A percentile compares a stretch with the other conserved stretches of the same genome.
Evolutionary conservation across 2,888 invertebrate species (phyloP).

Genomic region (Nephrotoma appendiculata): DNA sequence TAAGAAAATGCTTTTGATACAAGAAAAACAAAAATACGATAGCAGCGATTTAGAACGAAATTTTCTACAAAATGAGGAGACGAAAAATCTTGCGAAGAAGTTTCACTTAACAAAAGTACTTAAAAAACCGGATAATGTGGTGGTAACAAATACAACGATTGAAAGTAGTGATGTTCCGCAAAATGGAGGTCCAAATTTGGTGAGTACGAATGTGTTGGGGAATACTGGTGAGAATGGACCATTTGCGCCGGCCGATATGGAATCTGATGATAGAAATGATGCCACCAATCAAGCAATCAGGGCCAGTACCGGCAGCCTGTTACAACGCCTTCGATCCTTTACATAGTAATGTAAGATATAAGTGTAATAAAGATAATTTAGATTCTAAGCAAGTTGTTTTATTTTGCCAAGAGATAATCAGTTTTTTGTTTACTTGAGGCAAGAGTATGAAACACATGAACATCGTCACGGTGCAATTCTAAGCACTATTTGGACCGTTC

Average conservation of each 20-base stretch:
- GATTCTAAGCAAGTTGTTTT: no score
- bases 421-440: no score
- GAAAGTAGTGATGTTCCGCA: neutral
- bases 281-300: neutral
- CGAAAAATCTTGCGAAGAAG: neutral
- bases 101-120: neutral
- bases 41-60: constrained; percentile 28
- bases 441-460: no score
- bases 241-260: neutral
- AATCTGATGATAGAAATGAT: neutral
- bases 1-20: constrained; percentile 23
- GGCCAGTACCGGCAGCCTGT: neutral
- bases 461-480: no score
- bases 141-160: neutral
- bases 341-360: no score
- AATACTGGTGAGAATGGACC: neutral
- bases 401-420: no score
- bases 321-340: neutral
- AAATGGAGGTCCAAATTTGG: neutral
- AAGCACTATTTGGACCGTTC: no score
- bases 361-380: no score
- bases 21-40: constrained; percentile 21
- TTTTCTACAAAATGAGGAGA: constrained; percentile 16
- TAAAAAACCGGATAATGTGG: neutral
- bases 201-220: neutral